Base-by-base conservation (phyloP, 2,797 vertebrate species). In the Helarctos malayanus region DNA sequence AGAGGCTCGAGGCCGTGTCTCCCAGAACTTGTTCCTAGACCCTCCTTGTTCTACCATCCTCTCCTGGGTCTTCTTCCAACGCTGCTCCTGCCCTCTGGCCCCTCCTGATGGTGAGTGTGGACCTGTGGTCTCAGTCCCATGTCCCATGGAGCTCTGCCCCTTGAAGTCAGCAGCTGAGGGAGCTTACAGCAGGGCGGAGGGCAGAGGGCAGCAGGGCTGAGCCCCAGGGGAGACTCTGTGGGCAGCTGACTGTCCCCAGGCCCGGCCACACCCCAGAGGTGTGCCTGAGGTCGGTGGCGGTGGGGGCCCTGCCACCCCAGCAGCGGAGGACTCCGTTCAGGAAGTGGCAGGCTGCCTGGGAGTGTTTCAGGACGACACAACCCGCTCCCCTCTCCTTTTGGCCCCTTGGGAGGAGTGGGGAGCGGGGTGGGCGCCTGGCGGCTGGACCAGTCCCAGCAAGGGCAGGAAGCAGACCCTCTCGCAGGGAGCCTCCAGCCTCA, bases 401-500 rank as follows among this genome's bases (percentile, higher is more conserved):
- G 52, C 25, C 52, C 82, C 78, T 75, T 0, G 1, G 65, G 82
- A 45, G 54, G 27, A 59, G 35, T 76, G 56, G 65, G 65, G 63
- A 63, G 81, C 10, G 0, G 38, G 84, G 19, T 29, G 21, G 91
- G 47, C 2, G 15, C 41, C 73, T 45, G 47, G 38, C 0, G 9
- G 54, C 63, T 6, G 0, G 56, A 41, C 47, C 47, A 79, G 52
- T 25, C 52, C 47, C 57, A 2, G 54, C 3, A 6, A 16, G 0
- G 9, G 52, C 54, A 23, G 35, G 65, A 59, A 73, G 49, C 18
- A 32, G 45, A 45, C 18, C 52, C 47, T 38, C 32, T 21, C 56
- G 73, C 0, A n/a, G 21, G 32, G 75, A 56, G 9, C 80, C 49
- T 49, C 68, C 71, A 25, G 21, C 12, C 71, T 65, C 16, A 2